Base-by-base conservation (phyloP, 2,888 invertebrate genomes). In the Mycalesis mineus region DNA sequence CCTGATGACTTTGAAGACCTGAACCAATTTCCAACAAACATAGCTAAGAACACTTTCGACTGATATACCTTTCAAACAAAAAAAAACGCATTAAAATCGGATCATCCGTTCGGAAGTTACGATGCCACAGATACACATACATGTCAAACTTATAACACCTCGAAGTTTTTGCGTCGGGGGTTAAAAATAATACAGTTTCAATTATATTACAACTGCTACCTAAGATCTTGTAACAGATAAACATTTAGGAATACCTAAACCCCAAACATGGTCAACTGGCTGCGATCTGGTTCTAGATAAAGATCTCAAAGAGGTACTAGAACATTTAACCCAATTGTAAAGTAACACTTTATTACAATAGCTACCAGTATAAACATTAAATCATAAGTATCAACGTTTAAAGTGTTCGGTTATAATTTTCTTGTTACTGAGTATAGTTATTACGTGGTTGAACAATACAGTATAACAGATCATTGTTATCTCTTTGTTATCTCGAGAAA, bases 231-330 rank as follows among this genome's bases (percentile, higher is more conserved):
- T 31, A n/a, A 11, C 47, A 47, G 47, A 47, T 47, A 47, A 33
- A 31, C 33, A 45, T 40, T 51, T 37, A 44, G 29, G 39, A 36
- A 50, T 14, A 56, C 37, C 37, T 50, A 28, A 45, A 40, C n/a
- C 51, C 51, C 7, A 39, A 57, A 57, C 39, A 57, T 40, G 40
- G 44, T 51, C 37, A 17, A 47, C 29, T 51, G 39, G 45, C 39
- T 51, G 51, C 51, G 57, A 57, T 57, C 51, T 57, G 51, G 45
- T 11, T 31, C 9, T 13, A 57, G 57, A 57, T 57, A 51, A 17
- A 17, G 47, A 57, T 51, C 51, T 13, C 51, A 50, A 55, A 45
- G 39, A 51, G 51, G 51, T 57, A 57, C 45, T 39, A 45, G 39
- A 44, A 56, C 50, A 51, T 36, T 57, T 47, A 47, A 47, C 47